Evolutionary conservation across 1,140 invertebrate genomes (phyloP).

Genomic region (Tetraneura akinire): DNA sequence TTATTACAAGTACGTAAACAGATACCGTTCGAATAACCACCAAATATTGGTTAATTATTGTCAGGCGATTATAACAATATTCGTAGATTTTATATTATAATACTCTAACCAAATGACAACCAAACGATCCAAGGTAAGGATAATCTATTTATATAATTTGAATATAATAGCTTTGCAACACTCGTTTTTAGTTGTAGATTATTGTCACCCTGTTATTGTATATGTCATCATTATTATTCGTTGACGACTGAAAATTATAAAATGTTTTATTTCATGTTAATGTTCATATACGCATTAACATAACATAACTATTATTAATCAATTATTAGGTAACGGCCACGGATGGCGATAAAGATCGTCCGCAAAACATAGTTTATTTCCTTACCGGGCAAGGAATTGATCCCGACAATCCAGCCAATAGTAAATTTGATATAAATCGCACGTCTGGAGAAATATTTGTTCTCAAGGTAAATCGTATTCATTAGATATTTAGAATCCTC

Average conservation of each 20-base stretch:
- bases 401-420: slow-evolving; percentile 89
- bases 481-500: background rate
- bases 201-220: background rate
- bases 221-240: background rate
- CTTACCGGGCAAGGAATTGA: slow-evolving; percentile 95
- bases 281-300: too few relatives aligned
- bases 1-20: slow-evolving; percentile 65
- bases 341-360: slow-evolving; percentile 91
- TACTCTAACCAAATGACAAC: too few relatives aligned
- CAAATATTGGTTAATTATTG: too few relatives aligned
- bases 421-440: slow-evolving; percentile 94
- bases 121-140: slow-evolving; percentile 13
- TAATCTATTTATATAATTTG: background rate
- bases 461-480: slow-evolving; percentile 71
- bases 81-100: too few relatives aligned
- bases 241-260: background rate
- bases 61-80: too few relatives aligned
- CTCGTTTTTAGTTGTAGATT: slow-evolving; percentile 2
- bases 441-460: slow-evolving; percentile 93
- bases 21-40: background rate
- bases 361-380: slow-evolving; percentile 95
- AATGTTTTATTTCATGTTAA: too few relatives aligned
- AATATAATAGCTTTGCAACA: background rate
- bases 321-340: slow-evolving; percentile 83
- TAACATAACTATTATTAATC: too few relatives aligned